These are phyloP conservation scores for Altica lythri DNA, from an alignment of 2,888 invertebrate genomes.

Conservation along the genomic window DNA sequence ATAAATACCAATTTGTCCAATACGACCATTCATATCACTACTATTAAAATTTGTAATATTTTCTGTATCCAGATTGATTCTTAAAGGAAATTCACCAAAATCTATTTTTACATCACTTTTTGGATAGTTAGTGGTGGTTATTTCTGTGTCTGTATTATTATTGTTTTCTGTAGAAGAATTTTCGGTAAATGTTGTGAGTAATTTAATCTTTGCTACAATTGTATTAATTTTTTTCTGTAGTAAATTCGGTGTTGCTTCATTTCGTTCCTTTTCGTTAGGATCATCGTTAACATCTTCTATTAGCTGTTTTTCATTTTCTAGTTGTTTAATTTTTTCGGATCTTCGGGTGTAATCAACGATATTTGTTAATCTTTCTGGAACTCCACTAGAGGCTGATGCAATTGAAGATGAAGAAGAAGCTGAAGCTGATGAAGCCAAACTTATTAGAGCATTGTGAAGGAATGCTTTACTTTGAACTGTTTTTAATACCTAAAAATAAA, in stretches of 20 bases:
- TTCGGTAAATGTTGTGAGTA: conserved; percentile 28
- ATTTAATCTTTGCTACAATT: conserved; percentile 38
- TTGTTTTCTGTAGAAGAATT: not conserved
- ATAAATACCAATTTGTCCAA: conserved; percentile 45
- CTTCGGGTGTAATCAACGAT: conserved; percentile 37
- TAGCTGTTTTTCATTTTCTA: conserved; percentile 29
- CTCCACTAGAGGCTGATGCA: conserved; percentile 15
- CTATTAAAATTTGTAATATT: conserved; percentile 13
- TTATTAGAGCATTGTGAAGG: conserved; percentile 29
- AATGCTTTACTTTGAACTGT: conserved; percentile 27
- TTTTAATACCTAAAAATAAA: conserved; percentile 22
- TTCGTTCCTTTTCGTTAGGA: conserved; percentile 16
- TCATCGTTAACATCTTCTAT: conserved; percentile 26
- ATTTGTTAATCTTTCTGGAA: conserved; percentile 27
- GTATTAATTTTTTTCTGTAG: conserved; percentile 41
- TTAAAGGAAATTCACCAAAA: conserved; percentile 19
- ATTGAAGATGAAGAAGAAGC: conserved; percentile 33
- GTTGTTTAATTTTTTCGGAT: conserved; percentile 28
- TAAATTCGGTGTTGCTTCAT: conserved; percentile 37
- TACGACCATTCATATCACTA: conserved; percentile 11
- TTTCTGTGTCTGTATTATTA: conserved; percentile 4
- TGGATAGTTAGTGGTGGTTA: conserved; percentile 3
- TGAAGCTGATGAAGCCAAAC: conserved; percentile 36
- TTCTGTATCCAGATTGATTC: conserved; percentile 32
- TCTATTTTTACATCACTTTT: conserved; percentile 18